Evolutionary conservation across 2,797 vertebrate genomes (phyloP).

Genomic region (Pantherophis vulpinus): DNA sequence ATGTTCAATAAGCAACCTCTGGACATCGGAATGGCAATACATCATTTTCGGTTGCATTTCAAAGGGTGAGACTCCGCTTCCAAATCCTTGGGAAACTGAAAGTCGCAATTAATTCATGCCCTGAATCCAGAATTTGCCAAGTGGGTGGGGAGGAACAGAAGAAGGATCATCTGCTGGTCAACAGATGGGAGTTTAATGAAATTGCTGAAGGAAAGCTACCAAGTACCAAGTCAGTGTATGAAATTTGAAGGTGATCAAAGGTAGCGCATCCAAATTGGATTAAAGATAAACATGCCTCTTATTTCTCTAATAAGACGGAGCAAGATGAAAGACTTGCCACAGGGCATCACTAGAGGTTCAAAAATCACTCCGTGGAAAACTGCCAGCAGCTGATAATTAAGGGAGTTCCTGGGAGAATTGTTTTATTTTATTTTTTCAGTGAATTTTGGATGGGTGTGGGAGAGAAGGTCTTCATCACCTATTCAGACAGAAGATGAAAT

Average conservation of each 20-base stretch:
- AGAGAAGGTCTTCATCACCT: slow-evolving; percentile 37
- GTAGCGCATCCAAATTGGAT: slow-evolving; percentile 63
- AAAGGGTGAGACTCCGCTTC: not conserved
- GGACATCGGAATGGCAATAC: not conserved
- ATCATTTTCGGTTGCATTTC: not conserved
- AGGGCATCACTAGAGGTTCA: slow-evolving; percentile 63
- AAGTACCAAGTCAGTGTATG: slow-evolving; percentile 45
- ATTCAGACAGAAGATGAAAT: slow-evolving; percentile 44
- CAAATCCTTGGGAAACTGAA: not conserved
- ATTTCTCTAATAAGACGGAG: slow-evolving; percentile 62
- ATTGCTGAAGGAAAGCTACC: slow-evolving; percentile 42
- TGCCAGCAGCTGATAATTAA: slow-evolving; percentile 67
- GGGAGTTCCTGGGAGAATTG: slow-evolving; percentile 53
- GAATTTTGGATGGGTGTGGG: not conserved
- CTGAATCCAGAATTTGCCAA: not conserved
- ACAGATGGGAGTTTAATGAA: slow-evolving; percentile 51
- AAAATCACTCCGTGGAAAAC: slow-evolving; percentile 64
- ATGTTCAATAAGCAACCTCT: not conserved
- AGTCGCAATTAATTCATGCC: not conserved
- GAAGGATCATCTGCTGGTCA: slow-evolving; percentile 44
- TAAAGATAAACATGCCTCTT: slow-evolving; percentile 67
- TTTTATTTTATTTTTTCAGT: slow-evolving; percentile 13
- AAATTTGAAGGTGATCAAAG: slow-evolving; percentile 67
- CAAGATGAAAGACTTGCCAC: slow-evolving; percentile 66
- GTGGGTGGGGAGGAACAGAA: not conserved